Percentiles rank a stretch among this genome's conserved stretches.
These are phyloP conservation scores for Liopterus haemorrhoidalis DNA, from an alignment of 2,888 invertebrate species.

Conservation along the genomic window DNA sequence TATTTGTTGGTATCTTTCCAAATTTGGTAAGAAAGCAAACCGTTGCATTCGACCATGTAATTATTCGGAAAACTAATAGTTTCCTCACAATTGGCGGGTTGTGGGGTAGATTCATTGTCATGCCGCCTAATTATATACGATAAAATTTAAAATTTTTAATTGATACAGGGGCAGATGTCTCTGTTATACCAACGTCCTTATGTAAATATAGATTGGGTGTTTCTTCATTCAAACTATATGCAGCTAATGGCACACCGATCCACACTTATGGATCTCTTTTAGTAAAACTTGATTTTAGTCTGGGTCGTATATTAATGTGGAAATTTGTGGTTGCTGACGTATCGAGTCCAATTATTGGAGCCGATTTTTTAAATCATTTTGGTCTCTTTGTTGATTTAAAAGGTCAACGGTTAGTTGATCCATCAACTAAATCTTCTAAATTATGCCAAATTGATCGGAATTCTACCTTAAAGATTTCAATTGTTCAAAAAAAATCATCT, in stretches of 20 bases:
- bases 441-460: too few species aligned
- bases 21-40: background rate
- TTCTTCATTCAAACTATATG: background rate
- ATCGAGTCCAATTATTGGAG: conserved; percentile 30
- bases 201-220: background rate
- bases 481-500: too few species aligned
- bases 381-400: conserved; percentile 28
- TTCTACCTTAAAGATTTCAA: too few species aligned
- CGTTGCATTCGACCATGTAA: background rate
- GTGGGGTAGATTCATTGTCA: background rate
- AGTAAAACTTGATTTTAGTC: too few species aligned
- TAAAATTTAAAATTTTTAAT: background rate
- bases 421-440: too few species aligned
- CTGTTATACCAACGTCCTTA: conserved; percentile 13
- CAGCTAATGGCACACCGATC: background rate
- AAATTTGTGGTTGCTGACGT: conserved; percentile 32
- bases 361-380: conserved; percentile 28
- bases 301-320: conserved; percentile 20
- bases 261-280: too few species aligned
- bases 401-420: conserved; percentile 21
- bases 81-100: background rate
- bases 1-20: background rate
- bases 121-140: background rate
- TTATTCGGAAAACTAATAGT: background rate
- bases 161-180: background rate